Evolutionary conservation across 2,113 vertebrate genomes (phyloP), one percentile per base, ranked within the genome.

Genomic region (Zosterops borbonicus): DNA sequence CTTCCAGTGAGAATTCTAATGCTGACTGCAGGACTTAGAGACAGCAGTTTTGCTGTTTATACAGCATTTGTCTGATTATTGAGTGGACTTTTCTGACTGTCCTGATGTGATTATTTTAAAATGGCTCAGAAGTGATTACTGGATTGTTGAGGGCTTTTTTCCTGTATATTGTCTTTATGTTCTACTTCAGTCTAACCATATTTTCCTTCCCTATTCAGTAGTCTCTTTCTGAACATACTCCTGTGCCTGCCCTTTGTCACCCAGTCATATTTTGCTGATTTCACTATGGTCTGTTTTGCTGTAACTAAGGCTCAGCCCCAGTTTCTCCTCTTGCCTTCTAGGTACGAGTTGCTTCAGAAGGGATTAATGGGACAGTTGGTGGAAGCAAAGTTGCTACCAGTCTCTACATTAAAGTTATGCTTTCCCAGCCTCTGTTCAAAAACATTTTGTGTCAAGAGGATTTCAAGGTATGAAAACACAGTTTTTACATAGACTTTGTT

Each of bases 301-400:
- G 24, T 68, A 69, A n/a, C 15, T 55, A 17, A 83, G 41, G 29
- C 11, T 83, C 47, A 93, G 42, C 39, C 27, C 8, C 58, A 55
- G 22, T 16, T 78, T 93, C 16, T 87, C 19, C 39, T 63, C 29
- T 59, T 94, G 55, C 91, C 58, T 96, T 93, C 78, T 92, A 99
- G 99, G 98, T 99, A 77, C 98, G 99, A 89, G 97, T 99, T 92
- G 99, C 98, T 59, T 97, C 97, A 23, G 99, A 99, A 96, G 99
- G 99, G 53, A 99, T 99, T 92, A 99, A 99, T 29, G 99, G 99
- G 56, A 99, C 99, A 33, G 98, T 99, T 11, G 99, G 99, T 11
- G 99, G 99, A 68, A 99, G 98, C 89, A 97, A 96, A 96, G 33
- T 95, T 82, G 99, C 99, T 52, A 98, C 98, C 25, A 96, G 80